phyloP scores from a whole-genome alignment of 2,113 vertebrate species.

The Cyanoramphus novaezelandiae region DNA sequence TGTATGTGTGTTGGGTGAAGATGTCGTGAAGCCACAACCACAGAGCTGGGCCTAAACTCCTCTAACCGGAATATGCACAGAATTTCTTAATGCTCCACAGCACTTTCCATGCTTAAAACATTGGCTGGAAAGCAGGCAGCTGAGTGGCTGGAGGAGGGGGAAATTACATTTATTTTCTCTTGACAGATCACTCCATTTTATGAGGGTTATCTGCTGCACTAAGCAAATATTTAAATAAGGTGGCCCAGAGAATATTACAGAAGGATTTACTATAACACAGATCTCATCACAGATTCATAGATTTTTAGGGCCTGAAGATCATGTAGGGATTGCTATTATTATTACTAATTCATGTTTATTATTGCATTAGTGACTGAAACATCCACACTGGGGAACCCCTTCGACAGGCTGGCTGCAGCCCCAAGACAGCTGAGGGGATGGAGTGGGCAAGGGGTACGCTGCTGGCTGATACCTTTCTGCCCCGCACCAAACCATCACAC shows the following conservation, averaged over 20 bases:
- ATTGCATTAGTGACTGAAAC: background rate
- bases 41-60: background rate
- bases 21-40: background rate
- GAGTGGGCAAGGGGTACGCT: background rate
- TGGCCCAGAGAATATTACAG: background rate
- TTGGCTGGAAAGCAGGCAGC: background rate
- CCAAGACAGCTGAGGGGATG: fast-evolving
- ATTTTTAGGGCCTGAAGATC: background rate
- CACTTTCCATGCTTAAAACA: background rate
- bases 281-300: background rate
- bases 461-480: background rate
- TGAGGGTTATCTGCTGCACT: slow-evolving; percentile 15
- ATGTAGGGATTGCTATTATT: background rate
- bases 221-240: slow-evolving; percentile 66
- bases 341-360: background rate
- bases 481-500: background rate
- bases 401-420: background rate
- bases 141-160: background rate
- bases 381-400: background rate
- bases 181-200: slow-evolving; percentile 45
- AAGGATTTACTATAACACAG: slow-evolving; percentile 26
- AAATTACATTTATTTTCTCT: slow-evolving; percentile 40
- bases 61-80: background rate
- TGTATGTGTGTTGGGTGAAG: background rate
- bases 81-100: background rate